Conservation (phyloP, 1,140 invertebrate genomes). For the Proctacanthus coquilletti region DNA sequence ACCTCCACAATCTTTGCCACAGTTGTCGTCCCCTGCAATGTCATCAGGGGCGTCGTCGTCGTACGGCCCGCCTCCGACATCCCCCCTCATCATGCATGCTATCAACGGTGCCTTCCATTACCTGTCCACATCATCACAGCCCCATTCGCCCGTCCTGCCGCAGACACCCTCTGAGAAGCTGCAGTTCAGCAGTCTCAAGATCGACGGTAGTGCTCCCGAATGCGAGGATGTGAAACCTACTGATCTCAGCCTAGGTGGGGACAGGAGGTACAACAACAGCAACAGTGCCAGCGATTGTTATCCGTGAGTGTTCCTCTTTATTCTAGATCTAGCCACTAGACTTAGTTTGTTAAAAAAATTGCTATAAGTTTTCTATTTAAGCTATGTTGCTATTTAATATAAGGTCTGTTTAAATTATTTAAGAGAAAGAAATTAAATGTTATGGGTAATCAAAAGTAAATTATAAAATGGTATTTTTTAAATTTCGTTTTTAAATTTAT, state of each 20-base stretch:
- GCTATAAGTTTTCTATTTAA: no score
- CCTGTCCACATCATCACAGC: slow-evolving; percentile 16
- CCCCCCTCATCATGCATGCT: slow-evolving; percentile 27
- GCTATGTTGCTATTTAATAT: no score
- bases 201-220: slow-evolving; percentile 15
- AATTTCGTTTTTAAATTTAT: no score
- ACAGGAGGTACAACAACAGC: slow-evolving; percentile 8
- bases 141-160: slow-evolving; percentile 20
- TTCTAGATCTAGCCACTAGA: no score
- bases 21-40: slow-evolving; percentile 13
- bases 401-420: no score
- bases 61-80: slow-evolving; percentile 26
- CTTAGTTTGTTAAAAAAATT: no score
- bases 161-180: slow-evolving; percentile 19
- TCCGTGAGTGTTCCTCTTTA: slow-evolving; percentile 31
- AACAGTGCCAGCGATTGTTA: slow-evolving; percentile 21
- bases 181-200: slow-evolving; percentile 23
- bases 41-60: slow-evolving; percentile 21
- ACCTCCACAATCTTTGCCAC: slow-evolving; percentile 17
- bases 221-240: slow-evolving; percentile 34
- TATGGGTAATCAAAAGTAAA: no score
- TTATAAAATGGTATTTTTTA: no score
- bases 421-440: no score
- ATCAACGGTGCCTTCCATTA: slow-evolving; percentile 27
- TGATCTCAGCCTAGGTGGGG: slow-evolving; percentile 29